Evolutionary conservation across 2,113 vertebrate genomes (phyloP).

Genomic region (Rhombomys opimus): DNA sequence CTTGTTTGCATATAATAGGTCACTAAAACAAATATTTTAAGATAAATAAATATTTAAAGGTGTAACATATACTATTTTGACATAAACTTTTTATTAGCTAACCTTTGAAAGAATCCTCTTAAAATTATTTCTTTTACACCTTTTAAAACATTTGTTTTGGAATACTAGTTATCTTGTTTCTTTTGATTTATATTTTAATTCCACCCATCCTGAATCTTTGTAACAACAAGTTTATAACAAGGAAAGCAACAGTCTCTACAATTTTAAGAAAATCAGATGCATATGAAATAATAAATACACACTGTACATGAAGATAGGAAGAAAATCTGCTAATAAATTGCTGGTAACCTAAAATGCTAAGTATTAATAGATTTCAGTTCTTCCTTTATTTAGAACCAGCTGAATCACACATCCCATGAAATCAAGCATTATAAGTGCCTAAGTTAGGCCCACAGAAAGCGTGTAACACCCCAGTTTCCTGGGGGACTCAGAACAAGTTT

Average conservation of each 20-base stretch:
- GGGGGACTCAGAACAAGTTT: slow-evolving; percentile 13
- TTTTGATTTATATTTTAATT: background rate
- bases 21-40: slow-evolving; percentile 41
- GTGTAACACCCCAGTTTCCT: no score
- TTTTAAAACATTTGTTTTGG: background rate
- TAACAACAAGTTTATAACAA: slow-evolving; percentile 15
- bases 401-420: slow-evolving; percentile 38
- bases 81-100: background rate
- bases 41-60: background rate
- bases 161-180: background rate
- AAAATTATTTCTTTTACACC: background rate
- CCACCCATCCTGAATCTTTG: background rate
- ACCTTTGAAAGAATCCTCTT: background rate
- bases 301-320: background rate
- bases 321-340: slow-evolving; percentile 38
- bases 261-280: background rate
- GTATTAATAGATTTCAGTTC: slow-evolving; percentile 8
- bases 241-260: background rate
- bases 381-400: slow-evolving; percentile 23
- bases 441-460: background rate
- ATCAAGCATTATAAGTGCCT: background rate
- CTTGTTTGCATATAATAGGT: slow-evolving; percentile 17
- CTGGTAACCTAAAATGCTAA: slow-evolving; percentile 27
- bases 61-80: background rate
- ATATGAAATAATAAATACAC: slow-evolving; percentile 44